These are phyloP conservation scores for Apoda limacodes DNA, from an alignment of 2,888 invertebrate species.

Conservation along the genomic window DNA sequence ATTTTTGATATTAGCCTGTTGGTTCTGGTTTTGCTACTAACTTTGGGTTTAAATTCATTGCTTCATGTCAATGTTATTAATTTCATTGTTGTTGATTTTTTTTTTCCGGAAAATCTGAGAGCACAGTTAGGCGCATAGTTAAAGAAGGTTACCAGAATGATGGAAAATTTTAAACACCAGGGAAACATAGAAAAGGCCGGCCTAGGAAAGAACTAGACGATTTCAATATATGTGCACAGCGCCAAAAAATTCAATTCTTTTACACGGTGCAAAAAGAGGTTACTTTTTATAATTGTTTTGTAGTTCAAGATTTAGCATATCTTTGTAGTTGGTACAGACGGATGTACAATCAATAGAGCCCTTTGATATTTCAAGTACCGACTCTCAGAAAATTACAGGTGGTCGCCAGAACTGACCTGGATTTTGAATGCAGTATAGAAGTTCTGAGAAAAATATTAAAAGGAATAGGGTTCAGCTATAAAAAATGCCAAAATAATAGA, in stretches of 20 bases:
- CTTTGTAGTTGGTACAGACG: too few species aligned
- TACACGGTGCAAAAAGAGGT: too few species aligned
- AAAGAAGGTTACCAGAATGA: background rate
- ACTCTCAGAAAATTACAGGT: conserved; percentile 10
- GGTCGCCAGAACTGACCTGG: conserved; percentile 10
- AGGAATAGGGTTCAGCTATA: conserved; percentile 11
- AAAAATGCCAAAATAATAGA: conserved; percentile 12
- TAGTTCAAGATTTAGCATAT: too few species aligned
- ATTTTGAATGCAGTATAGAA: conserved; percentile 11
- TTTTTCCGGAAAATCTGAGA: too few species aligned
- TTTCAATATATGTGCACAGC: conserved; percentile 6
- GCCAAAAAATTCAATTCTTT: conserved; percentile 7
- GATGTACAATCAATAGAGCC: too few species aligned
- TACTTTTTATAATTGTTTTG: too few species aligned
- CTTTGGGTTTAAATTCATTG: too few species aligned
- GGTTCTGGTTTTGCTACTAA: too few species aligned
- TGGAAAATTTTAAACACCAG: conserved; percentile 3
- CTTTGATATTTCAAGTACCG: conserved; percentile 6
- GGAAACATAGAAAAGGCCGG: conserved; percentile 4
- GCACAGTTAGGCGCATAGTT: conserved; percentile 1
- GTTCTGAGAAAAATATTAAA: conserved; percentile 9
- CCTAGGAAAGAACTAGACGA: conserved; percentile 6
- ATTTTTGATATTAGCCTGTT: too few species aligned
- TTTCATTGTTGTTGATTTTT: too few species aligned
- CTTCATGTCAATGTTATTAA: too few species aligned